phyloP scores from a whole-genome alignment of 2,113 vertebrate species.

The Mus pahari region DNA sequence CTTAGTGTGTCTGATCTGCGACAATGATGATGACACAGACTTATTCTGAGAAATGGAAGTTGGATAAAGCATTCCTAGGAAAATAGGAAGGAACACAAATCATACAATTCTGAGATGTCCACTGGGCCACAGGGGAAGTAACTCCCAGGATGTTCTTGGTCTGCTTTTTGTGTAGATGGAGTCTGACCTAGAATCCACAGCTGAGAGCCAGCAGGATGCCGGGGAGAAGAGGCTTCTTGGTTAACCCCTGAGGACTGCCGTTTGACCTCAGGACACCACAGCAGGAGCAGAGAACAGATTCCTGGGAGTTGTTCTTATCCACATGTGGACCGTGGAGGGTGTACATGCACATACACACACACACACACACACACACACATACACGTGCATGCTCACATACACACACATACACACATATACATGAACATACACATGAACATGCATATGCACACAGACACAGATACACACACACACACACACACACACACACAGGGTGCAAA shows the following conservation, averaged over 20 bases:
- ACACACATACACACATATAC: too few species aligned
- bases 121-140: background rate
- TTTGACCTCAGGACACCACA: background rate
- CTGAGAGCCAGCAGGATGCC: background rate
- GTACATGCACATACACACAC: background rate
- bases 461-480: background rate
- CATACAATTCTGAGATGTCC: background rate
- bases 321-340: background rate
- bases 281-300: background rate
- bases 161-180: accelerated
- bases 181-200: background rate
- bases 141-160: accelerated
- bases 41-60: background rate
- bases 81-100: background rate
- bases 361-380: background rate
- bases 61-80: background rate
- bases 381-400: too few species aligned
- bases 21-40: background rate
- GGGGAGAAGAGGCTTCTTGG: accelerated
- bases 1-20: too few species aligned
- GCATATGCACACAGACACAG: background rate
- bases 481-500: too few species aligned
- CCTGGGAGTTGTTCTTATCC: background rate
- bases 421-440: too few species aligned
- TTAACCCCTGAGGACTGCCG: background rate